Evolutionary conservation across 2,113 vertebrate genomes (phyloP), one percentile per base, ranked within the genome.

Genomic region (Nerophis lumbriciformis): DNA sequence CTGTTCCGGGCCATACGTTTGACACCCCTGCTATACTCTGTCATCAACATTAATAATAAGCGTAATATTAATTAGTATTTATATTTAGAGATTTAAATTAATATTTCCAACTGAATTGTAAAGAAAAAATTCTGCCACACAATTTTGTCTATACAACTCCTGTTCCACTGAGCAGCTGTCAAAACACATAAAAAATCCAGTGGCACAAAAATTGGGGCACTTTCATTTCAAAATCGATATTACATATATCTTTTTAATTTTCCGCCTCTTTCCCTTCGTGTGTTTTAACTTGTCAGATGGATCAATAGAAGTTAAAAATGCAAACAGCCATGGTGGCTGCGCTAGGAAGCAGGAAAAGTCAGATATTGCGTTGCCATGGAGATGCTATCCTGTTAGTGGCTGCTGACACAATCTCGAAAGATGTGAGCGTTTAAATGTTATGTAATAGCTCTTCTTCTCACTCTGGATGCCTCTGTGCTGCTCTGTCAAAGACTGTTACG

Each of bases 331-430:
- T 59, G 1, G 16, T 53, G 70, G 59, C 52, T 80, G 65, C 80
- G 76, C 67, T 66, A 51, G 45, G 65, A 63, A 61, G 74, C 60
- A 59, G 12, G 36, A 74, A 54, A 48, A 47, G 5, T 79, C 64
- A 62, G 79, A 80, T 60, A 66, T 64, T 71, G 65, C 6, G 83
- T 90, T 88, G 79, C 86, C 87, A 90, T 87, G 86, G 90, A 71
- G 85, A 90, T 80, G 14, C 59, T 78, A 69, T 82, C 85, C 84
- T 84, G 78, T 88, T 88, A 74, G 21, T 53, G 8, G 77, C 69
- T 73, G 63, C 77, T 85, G 82, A 81, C 79, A 83, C 80, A 81
- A 77, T 87, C 87, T 83, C 68, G 81, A 86, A 84, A 88, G 66
- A 82, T 74, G 72, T 74, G 69, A 61, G 64, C 48, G 66, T 85